phyloP scores from a whole-genome alignment of 2,113 vertebrate genomes.

The Corythoichthys intestinalis region DNA sequence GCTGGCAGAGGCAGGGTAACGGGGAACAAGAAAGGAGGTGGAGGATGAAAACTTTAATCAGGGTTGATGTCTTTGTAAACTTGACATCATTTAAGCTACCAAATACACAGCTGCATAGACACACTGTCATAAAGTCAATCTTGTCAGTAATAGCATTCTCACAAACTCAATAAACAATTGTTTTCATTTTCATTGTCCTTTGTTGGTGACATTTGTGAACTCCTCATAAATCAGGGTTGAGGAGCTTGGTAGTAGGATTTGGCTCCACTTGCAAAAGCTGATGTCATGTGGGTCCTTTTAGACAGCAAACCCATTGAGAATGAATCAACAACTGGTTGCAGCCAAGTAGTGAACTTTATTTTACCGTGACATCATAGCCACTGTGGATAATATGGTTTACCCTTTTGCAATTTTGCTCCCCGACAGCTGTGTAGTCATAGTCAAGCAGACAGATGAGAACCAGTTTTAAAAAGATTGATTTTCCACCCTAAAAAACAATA shows the following conservation, averaged over 20 bases:
- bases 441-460: too few relatives aligned
- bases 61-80: not conserved
- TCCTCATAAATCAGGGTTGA: not conserved
- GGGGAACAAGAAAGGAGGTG: not conserved
- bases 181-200: not conserved
- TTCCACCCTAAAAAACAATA: too few relatives aligned
- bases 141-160: not conserved
- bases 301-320: not conserved
- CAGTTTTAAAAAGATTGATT: too few relatives aligned
- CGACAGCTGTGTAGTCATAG: too few relatives aligned
- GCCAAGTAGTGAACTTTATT: not conserved
- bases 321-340: not conserved
- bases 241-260: not conserved
- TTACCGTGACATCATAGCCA: not conserved
- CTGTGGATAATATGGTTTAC: too few relatives aligned
- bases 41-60: not conserved
- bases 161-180: not conserved
- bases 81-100: too few relatives aligned
- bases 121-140: not conserved
- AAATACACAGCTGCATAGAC: too few relatives aligned
- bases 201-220: not conserved
- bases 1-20: too few relatives aligned
- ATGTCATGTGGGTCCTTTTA: not conserved
- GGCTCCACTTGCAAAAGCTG: not conserved
- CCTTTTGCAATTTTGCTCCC: too few relatives aligned